Evolutionary conservation across 2,113 vertebrate genomes (phyloP).

Genomic region (Phocoena phocoena): DNA sequence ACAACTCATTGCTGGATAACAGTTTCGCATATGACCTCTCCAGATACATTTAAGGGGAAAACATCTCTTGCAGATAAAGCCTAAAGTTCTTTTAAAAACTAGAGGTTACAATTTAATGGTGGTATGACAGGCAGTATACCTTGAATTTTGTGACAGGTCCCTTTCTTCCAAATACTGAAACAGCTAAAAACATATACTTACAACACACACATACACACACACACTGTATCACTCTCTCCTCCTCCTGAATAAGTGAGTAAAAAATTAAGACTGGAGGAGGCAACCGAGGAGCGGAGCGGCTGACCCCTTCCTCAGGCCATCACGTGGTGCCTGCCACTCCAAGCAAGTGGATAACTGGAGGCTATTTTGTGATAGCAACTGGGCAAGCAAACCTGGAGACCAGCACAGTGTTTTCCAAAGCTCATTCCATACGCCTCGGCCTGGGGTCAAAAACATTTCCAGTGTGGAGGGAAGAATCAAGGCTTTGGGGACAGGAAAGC

Average conservation of each 20-base stretch:
- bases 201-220: background rate
- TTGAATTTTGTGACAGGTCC: background rate
- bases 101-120: background rate
- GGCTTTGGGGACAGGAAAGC: background rate
- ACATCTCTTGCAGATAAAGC: background rate
- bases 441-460: background rate
- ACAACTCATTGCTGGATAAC: background rate
- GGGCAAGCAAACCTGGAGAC: conserved; percentile 58
- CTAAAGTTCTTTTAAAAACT: background rate
- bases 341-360: conserved; percentile 49
- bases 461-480: background rate
- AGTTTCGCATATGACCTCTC: background rate
- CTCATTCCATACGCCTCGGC: background rate
- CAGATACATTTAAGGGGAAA: background rate
- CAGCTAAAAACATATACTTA: background rate
- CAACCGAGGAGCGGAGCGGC: conserved; percentile 27
- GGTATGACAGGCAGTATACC: background rate
- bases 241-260: conserved; percentile 19
- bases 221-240: background rate
- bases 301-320: conserved; percentile 64
- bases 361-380: conserved; percentile 63
- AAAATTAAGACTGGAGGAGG: conserved; percentile 52
- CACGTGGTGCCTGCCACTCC: conserved; percentile 66
- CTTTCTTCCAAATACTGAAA: background rate
- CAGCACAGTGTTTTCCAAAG: conserved; percentile 45